These are phyloP conservation scores for Brachynemurus nebulosus DNA, from an alignment of 2,888 invertebrate genomes.

Conservation along the genomic window DNA sequence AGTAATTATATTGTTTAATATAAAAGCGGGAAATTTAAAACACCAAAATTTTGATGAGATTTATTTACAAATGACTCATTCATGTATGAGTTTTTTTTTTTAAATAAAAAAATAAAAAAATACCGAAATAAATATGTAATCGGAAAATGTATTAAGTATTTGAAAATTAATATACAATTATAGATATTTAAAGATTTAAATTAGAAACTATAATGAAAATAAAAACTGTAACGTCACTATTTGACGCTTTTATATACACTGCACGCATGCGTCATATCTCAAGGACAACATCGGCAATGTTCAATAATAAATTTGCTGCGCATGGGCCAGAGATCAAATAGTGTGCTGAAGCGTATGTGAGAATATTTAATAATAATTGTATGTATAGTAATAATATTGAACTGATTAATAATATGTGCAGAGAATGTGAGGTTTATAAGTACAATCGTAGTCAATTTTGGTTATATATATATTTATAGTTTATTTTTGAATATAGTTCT, in stretches of 20 bases:
- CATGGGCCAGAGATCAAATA: slow-evolving; percentile 1
- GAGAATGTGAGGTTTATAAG: too few species aligned
- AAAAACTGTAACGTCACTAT: background rate
- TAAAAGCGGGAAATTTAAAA: too few species aligned
- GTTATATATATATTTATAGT: too few species aligned
- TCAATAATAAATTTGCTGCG: background rate
- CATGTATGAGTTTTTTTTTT: background rate
- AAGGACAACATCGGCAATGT: slow-evolving; percentile 2
- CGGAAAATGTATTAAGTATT: background rate
- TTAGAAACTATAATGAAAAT: background rate
- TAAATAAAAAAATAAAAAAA: background rate
- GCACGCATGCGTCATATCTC: slow-evolving; percentile 1
- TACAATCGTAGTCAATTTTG: too few species aligned
- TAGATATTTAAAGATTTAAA: background rate
- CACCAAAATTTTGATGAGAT: slow-evolving; percentile 1
- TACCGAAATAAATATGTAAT: background rate
- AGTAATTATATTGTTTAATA: too few species aligned
- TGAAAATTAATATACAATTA: background rate
- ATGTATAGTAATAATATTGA: too few species aligned
- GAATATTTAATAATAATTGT: background rate
- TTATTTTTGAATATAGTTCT: too few species aligned
- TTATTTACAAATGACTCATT: slow-evolving; percentile 2
- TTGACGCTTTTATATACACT: slow-evolving; percentile 1
- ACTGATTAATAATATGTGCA: too few species aligned
- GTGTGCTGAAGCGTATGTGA: slow-evolving; percentile 1